A percentile compares a stretch with the other conserved stretches of the same genome.
Evolutionary conservation across 2,113 vertebrate genomes (phyloP).

Genomic region (Mirza zaza): DNA sequence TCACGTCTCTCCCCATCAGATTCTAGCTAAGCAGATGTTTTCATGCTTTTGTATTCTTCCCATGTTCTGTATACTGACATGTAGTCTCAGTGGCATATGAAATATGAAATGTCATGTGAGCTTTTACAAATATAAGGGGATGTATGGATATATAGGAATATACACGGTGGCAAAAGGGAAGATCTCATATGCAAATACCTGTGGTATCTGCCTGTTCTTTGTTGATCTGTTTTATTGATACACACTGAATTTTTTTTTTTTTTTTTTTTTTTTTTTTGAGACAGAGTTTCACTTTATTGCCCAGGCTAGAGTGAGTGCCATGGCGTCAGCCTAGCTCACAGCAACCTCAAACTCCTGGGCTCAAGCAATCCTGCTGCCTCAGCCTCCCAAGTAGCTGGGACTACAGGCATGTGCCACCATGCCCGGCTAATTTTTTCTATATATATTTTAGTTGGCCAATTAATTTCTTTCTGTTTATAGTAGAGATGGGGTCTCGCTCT

Average conservation of each 20-base stretch:
- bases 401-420: too few species aligned
- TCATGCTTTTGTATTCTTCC: neutral
- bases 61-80: neutral
- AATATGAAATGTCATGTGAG: conserved; percentile 26
- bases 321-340: too few species aligned
- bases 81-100: neutral
- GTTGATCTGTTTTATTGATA: neutral
- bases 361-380: too few species aligned
- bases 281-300: too few species aligned
- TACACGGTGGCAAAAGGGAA: neutral
- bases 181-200: conserved; percentile 40
- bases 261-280: too few species aligned
- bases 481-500: too few species aligned
- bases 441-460: too few species aligned
- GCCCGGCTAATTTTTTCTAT: too few species aligned
- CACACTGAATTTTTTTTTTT: conserved; percentile 9
- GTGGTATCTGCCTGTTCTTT: neutral
- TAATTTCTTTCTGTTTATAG: too few species aligned
- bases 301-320: too few species aligned
- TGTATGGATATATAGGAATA: neutral
- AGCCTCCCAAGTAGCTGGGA: too few species aligned
- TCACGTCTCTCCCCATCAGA: neutral
- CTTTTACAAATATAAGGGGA: conserved; percentile 34
- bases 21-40: conserved; percentile 43
- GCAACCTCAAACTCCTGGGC: too few species aligned